Conservation (phyloP, 2,797 vertebrate species). For the Hyperoplus immaculatus region DNA sequence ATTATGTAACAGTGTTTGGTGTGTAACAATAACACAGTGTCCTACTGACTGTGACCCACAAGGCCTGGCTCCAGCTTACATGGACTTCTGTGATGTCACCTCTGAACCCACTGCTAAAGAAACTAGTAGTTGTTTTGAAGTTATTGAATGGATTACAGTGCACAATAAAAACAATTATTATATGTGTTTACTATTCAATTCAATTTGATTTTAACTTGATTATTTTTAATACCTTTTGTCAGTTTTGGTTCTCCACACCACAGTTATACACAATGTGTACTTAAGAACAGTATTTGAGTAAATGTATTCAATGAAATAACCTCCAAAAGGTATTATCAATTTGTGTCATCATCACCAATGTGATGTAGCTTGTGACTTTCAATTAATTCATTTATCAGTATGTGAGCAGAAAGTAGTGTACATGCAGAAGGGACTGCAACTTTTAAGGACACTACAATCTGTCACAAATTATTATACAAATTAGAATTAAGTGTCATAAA, state of each 20-base stretch:
- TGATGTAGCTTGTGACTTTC: not conserved
- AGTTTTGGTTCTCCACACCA: not conserved
- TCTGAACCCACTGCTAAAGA: conserved; percentile 3
- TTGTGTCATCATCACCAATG: not conserved
- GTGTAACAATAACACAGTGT: conserved; percentile 50
- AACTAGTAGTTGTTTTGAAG: not conserved
- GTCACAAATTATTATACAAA: too few species aligned
- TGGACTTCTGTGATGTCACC: conserved; percentile 10
- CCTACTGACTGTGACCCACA: conserved; percentile 4
- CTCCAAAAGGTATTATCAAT: not conserved
- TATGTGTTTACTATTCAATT: not conserved
- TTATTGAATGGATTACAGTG: not conserved
- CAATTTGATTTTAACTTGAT: not conserved
- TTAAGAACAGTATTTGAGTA: not conserved
- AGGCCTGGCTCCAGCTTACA: conserved; percentile 23
- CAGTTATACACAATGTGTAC: not conserved
- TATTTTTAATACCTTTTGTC: not conserved
- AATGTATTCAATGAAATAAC: not conserved
- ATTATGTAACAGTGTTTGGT: conserved; percentile 59
- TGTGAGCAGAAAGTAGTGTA: not conserved
- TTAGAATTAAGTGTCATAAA: too few species aligned
- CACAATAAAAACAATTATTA: not conserved
- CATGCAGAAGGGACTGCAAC: not conserved
- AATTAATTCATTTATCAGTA: not conserved
- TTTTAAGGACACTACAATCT: too few species aligned